These are phyloP conservation scores for Setophaga coronata DNA, from an alignment of 2,113 vertebrate species.

Conservation along the genomic window DNA sequence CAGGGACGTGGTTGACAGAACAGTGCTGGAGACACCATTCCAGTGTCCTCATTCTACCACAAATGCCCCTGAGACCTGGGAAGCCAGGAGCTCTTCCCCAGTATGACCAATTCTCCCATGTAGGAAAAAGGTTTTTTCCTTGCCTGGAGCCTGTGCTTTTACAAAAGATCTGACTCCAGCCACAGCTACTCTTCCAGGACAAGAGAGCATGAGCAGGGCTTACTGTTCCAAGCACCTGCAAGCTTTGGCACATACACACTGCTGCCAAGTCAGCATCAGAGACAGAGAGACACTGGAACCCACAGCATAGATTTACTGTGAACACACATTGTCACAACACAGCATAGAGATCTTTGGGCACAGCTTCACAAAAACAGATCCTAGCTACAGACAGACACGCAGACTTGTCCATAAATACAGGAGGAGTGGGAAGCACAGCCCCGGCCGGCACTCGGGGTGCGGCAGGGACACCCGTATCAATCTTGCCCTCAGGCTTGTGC, in stretches of 20 bases:
- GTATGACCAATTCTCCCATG: neutral
- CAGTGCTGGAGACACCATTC: neutral
- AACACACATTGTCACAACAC: slow-evolving; percentile 32
- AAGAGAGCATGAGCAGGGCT: accelerated
- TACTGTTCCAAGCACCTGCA: neutral
- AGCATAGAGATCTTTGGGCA: slow-evolving; percentile 58
- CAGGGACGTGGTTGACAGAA: neutral
- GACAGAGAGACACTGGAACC: neutral
- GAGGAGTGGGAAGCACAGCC: slow-evolving; percentile 8
- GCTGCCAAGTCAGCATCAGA: neutral
- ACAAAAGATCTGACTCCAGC: neutral
- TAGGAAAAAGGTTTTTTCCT: neutral
- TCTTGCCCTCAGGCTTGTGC: slow-evolving; percentile 44
- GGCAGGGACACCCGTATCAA: neutral
- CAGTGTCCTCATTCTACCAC: neutral
- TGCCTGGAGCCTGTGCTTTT: neutral
- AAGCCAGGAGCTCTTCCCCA: neutral
- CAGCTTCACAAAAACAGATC: slow-evolving; percentile 50
- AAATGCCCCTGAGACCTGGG: neutral
- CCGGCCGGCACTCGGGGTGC: neutral
- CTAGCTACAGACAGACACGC: slow-evolving; percentile 40
- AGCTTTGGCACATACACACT: neutral
- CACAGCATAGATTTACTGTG: slow-evolving; percentile 60
- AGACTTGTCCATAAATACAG: slow-evolving; percentile 38
- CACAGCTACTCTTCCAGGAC: neutral